These are phyloP conservation scores for Gallinago nigripennis DNA, from an alignment of 2,797 vertebrate species.

Conservation along the genomic window DNA sequence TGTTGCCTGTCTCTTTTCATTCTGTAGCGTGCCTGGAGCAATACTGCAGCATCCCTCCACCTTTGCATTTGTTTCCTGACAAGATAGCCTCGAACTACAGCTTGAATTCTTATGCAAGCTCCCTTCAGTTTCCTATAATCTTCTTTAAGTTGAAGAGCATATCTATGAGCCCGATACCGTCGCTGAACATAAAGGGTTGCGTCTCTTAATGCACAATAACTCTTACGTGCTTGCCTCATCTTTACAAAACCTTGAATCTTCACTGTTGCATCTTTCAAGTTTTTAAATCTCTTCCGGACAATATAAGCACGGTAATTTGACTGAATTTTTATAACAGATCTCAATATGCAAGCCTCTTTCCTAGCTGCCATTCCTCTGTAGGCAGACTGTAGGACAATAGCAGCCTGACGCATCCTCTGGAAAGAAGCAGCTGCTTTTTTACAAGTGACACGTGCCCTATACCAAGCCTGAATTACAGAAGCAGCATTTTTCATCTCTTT, in stretches of 20 bases:
- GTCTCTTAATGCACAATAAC: conserved; percentile 41
- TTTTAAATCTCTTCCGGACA: conserved; percentile 52
- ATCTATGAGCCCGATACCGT: conserved; percentile 42
- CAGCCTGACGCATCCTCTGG: conserved; percentile 40
- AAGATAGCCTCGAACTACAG: conserved; percentile 64
- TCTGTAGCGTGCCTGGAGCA: conserved; percentile 73
- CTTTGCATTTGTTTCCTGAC: conserved; percentile 58
- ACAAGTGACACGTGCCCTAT: not conserved
- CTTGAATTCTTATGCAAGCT: conserved; percentile 73
- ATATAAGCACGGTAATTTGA: conserved; percentile 66
- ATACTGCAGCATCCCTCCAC: conserved; percentile 41
- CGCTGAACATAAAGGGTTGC: conserved; percentile 39
- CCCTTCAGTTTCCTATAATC: conserved; percentile 33
- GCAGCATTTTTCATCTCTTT: conserved; percentile 55
- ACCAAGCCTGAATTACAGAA: conserved; percentile 60
- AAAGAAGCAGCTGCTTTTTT: conserved; percentile 53
- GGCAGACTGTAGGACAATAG: conserved; percentile 71
- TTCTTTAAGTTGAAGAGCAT: not conserved
- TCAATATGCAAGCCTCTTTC: not conserved
- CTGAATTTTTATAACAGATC: conserved; percentile 72
- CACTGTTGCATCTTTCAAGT: conserved; percentile 51
- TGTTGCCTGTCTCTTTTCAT: conserved; percentile 53
- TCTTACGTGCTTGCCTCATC: conserved; percentile 56
- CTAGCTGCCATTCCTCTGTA: conserved; percentile 67
- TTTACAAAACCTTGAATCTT: conserved; percentile 73